These are phyloP conservation scores for Cataglyphis rosenhaueri DNA, from an alignment of 2,888 invertebrate genomes.

Conservation along the genomic window DNA sequence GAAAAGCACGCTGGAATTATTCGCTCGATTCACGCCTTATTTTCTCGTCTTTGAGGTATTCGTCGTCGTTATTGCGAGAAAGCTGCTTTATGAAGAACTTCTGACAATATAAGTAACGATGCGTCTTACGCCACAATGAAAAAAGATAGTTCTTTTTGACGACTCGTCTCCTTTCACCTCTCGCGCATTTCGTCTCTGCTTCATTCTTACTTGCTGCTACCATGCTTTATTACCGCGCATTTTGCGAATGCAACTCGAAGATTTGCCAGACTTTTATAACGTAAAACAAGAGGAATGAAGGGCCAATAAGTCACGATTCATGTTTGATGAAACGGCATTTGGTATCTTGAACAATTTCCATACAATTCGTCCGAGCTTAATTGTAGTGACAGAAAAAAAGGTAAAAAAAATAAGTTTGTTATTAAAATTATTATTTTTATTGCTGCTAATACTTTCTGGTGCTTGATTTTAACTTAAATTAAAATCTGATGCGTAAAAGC, in stretches of 20 bases:
- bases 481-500: not conserved
- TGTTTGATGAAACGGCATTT: not conserved
- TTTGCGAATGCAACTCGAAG: constrained; percentile 15
- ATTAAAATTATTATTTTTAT: constrained; percentile 7
- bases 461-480: not conserved
- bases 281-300: constrained; percentile 11
- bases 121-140: constrained; percentile 1
- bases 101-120: constrained; percentile 37
- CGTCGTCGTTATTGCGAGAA: constrained; percentile 41
- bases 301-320: not conserved
- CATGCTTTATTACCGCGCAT: constrained; percentile 27
- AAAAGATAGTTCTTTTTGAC: constrained; percentile 26
- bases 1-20: constrained; percentile 10
- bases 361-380: not conserved
- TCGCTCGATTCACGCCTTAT: constrained; percentile 12
- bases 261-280: constrained; percentile 35
- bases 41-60: constrained; percentile 36
- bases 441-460: not conserved
- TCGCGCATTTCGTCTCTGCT: not conserved
- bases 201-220: constrained; percentile 9
- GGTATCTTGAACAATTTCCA: constrained; percentile 21
- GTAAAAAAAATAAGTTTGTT: not conserved
- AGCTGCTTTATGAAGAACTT: constrained; percentile 45
- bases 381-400: not conserved
- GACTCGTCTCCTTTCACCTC: not conserved